Evolutionary conservation across 2,797 vertebrate species (phyloP), one percentile per base, ranked within the genome.

Genomic region (Lutjanus campechanus): DNA sequence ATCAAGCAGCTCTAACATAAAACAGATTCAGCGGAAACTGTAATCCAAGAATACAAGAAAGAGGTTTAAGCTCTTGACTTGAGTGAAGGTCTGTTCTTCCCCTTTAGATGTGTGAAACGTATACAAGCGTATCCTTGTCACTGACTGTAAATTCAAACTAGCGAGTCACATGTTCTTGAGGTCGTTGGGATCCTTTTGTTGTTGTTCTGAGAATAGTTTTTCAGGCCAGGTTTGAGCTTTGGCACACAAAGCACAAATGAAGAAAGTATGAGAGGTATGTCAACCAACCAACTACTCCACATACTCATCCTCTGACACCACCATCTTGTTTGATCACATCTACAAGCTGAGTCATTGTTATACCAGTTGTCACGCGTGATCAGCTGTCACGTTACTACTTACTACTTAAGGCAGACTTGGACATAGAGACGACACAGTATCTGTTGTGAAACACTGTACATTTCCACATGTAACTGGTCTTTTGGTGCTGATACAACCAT

Each of bases 231-330:
- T 40, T 54, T 72, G 74, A 22, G 19, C 66, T 87, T 56, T 71
- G 63, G 56, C 40, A 82, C 55, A 59, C 7, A 63, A 7, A 25
- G 61, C 54, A 10, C 8, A 12, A 40, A 17, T 60, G 13, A 43
- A 51, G 20, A 43, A 84, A 15, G 43, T 22, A 83, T 65, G 80
- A 59, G 43, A 61, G 65, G 75, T 60, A 91, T 92, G 90, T 79
- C 25, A 56, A 61, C 83, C 65, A 73, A 88, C 86, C 73, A 58
- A 73, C 44, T 58, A 12, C 8, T 29, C 20, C 46, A 40, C 74
- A 65, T 65, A 7, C n/a, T 81, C 50, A 47, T 76, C 53, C 17
- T 0, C 16, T 70, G 77, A 85, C 46, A 13, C 11, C 10, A 10
- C 16, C 16, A 11, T 1, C 16, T 36, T 49, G 7, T 50, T 71